These are phyloP conservation scores for Agrenia bidenticulata DNA, from an alignment of 2,888 invertebrate genomes.

Conservation along the genomic window DNA sequence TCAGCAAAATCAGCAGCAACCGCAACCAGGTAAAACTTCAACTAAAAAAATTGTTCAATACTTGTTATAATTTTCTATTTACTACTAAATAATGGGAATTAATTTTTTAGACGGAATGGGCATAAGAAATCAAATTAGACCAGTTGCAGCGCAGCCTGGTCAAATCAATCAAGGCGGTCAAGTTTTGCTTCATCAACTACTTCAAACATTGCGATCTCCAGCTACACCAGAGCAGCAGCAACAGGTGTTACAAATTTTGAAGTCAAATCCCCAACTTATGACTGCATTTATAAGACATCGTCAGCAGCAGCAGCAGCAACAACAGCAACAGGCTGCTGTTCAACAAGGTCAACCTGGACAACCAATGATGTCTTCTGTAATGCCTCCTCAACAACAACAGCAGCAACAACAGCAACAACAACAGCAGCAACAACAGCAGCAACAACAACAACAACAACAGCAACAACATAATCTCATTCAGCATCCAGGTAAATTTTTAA, in stretches of 20 bases:
- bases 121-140: slow-evolving; percentile 52
- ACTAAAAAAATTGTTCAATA: slow-evolving; percentile 3
- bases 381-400: slow-evolving; percentile 48
- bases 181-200: slow-evolving; percentile 70
- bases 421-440: slow-evolving; percentile 40
- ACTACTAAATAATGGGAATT: too few relatives aligned
- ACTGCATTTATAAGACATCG: slow-evolving; percentile 90
- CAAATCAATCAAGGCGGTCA: slow-evolving; percentile 47
- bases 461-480: slow-evolving; percentile 52
- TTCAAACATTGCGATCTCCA: slow-evolving; percentile 86
- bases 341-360: slow-evolving; percentile 59
- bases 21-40: slow-evolving; percentile 33
- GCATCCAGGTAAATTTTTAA: slow-evolving; percentile 35
- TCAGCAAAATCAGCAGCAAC: slow-evolving; percentile 47
- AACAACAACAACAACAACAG: slow-evolving; percentile 39
- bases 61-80: background rate
- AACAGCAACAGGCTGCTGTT: slow-evolving; percentile 55
- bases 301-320: slow-evolving; percentile 60
- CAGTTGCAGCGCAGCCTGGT: slow-evolving; percentile 48
- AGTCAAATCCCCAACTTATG: slow-evolving; percentile 92
- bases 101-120: slow-evolving; percentile 27
- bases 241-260: slow-evolving; percentile 83
- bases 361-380: slow-evolving; percentile 32
- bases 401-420: slow-evolving; percentile 42
- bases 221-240: slow-evolving; percentile 89